Percentiles rank a stretch among this genome's conserved stretches.
phyloP scores from a whole-genome alignment of 1,140 invertebrate species.

The Trichonephila inaurata region DNA sequence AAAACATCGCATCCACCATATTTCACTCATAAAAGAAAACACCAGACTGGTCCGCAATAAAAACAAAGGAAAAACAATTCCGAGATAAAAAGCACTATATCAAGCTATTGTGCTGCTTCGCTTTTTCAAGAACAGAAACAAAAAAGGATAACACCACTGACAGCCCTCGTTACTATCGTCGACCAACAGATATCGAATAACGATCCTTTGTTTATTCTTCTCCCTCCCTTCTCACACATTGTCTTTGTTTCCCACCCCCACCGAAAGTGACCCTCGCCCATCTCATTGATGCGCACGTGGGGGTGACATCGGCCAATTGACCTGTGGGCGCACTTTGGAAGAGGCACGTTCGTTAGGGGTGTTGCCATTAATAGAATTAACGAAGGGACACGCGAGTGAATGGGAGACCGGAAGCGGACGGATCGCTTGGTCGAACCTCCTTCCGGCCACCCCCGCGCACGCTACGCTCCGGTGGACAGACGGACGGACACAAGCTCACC shows the following conservation, averaged over 20 bases:
- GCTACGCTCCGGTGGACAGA: not conserved
- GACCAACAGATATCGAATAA: too few species aligned
- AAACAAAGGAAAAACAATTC: too few species aligned
- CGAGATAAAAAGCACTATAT: too few species aligned
- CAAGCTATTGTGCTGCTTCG: too few species aligned
- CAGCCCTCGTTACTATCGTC: too few species aligned
- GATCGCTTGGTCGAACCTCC: not conserved
- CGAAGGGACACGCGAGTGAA: not conserved
- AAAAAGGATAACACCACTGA: too few species aligned
- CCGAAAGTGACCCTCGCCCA: not conserved
- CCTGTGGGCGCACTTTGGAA: not conserved
- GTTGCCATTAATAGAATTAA: conserved; percentile 10
- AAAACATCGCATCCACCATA: too few species aligned
- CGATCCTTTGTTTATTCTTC: not conserved
- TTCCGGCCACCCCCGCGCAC: not conserved
- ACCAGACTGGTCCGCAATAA: too few species aligned
- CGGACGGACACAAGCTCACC: not conserved
- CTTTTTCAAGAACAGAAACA: too few species aligned
- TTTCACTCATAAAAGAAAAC: too few species aligned
- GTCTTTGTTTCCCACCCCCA: not conserved
- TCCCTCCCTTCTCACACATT: not conserved
- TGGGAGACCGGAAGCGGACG: conserved; percentile 22
- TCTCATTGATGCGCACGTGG: not conserved
- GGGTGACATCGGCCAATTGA: conserved; percentile 11
- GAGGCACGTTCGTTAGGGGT: not conserved